Evolutionary conservation across 2,113 vertebrate species (phyloP).

Genomic region (Engystomops pustulosus): DNA sequence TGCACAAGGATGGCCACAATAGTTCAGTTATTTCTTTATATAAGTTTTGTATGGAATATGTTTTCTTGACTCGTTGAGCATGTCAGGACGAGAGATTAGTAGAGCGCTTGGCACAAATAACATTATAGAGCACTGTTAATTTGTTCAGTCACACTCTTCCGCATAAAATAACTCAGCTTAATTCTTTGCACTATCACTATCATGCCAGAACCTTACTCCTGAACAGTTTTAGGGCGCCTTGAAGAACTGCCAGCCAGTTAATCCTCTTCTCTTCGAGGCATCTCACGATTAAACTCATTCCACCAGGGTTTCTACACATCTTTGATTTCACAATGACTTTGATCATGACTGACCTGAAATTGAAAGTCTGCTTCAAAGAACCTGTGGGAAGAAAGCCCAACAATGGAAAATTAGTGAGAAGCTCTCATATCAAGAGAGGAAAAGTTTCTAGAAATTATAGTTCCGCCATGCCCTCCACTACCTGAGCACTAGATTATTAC

Average conservation of each 20-base stretch:
- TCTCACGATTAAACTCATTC: slow-evolving; percentile 52
- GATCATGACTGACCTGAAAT: slow-evolving; percentile 55
- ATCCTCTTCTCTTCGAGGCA: slow-evolving; percentile 46
- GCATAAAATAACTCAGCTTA: background rate
- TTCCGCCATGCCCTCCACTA: no score
- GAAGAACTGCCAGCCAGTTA: slow-evolving; percentile 49
- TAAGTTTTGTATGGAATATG: no score
- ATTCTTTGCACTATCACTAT: slow-evolving; percentile 3
- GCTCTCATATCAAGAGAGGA: background rate
- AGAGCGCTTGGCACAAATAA: background rate
- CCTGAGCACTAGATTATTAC: no score
- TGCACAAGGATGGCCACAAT: no score
- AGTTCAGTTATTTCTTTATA: no score
- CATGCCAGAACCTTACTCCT: slow-evolving; percentile 32
- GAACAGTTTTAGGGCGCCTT: slow-evolving; percentile 41
- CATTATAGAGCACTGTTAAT: background rate
- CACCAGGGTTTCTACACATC: slow-evolving; percentile 32
- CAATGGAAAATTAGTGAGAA: slow-evolving; percentile 45
- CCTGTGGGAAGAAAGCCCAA: slow-evolving; percentile 29
- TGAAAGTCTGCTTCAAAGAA: slow-evolving; percentile 52
- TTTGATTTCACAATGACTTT: slow-evolving; percentile 58
- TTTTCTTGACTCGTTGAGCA: background rate
- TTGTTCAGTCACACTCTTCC: background rate
- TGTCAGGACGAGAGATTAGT: background rate
- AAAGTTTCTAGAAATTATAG: slow-evolving; percentile 6